A percentile compares a stretch with the other conserved stretches of the same genome.
These are phyloP conservation scores for Alouatta palliata DNA, from an alignment of 2,113 vertebrate genomes.

Conservation along the genomic window DNA sequence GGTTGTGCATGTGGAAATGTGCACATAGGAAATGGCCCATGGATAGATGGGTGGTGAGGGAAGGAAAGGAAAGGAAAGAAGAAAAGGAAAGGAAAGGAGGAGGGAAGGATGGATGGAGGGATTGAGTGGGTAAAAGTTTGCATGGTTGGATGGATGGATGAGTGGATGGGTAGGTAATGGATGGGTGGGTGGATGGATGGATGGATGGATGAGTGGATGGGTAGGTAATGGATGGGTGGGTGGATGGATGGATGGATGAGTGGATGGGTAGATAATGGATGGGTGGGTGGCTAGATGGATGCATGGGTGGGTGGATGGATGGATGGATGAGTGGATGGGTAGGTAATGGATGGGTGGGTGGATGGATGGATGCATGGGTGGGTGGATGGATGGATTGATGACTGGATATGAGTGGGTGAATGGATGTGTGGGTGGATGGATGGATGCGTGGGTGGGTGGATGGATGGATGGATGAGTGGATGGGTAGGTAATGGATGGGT, in stretches of 20 bases:
- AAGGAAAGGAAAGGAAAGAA: too few species aligned
- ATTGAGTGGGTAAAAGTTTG: background rate
- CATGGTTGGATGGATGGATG: too few species aligned
- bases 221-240: rapidly evolving
- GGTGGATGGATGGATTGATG: background rate
- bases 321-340: rapidly evolving
- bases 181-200: too few species aligned
- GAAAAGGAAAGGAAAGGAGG: background rate
- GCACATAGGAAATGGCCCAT: background rate
- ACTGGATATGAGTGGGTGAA: rapidly evolving
- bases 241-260: rapidly evolving
- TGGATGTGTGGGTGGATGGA: background rate
- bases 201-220: too few species aligned
- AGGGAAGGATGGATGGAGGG: background rate
- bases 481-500: too few species aligned
- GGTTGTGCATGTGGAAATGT: background rate
- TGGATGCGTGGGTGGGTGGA: too few species aligned
- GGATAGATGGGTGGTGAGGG: too few species aligned
- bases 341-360: rapidly evolving
- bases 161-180: rapidly evolving
- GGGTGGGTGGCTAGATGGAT: rapidly evolving
- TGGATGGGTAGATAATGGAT: rapidly evolving
- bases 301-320: rapidly evolving
- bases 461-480: background rate
- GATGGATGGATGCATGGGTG: rapidly evolving